Evolutionary conservation across 1,140 invertebrate genomes (phyloP).

Genomic region (Arctopsyche grandis): DNA sequence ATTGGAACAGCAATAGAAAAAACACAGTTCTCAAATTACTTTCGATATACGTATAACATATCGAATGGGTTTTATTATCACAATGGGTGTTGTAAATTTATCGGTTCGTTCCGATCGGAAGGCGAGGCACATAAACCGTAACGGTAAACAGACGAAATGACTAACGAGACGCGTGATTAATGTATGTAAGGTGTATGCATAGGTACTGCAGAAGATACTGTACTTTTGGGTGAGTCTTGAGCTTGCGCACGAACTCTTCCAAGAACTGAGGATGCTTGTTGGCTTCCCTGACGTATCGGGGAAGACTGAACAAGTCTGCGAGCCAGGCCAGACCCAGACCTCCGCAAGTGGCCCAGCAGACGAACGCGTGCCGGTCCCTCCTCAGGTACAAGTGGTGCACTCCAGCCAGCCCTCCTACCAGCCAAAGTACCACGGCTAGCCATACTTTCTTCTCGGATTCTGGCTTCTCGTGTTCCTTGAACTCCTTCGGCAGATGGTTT

Average conservation of each 20-base stretch:
- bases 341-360: constrained; percentile 87
- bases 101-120: too few relatives aligned
- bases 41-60: too few relatives aligned
- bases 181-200: too few relatives aligned
- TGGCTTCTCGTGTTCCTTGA: background rate
- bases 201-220: too few relatives aligned
- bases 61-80: too few relatives aligned
- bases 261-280: constrained; percentile 82
- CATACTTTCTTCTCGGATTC: constrained; percentile 72
- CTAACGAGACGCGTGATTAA: too few relatives aligned
- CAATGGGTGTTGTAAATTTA: too few relatives aligned
- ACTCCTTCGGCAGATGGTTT: background rate
- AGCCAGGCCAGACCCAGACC: constrained; percentile 91
- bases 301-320: constrained; percentile 85
- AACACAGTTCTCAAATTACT: too few relatives aligned
- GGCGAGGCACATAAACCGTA: too few relatives aligned
- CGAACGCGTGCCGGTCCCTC: constrained; percentile 89
- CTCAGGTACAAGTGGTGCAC: constrained; percentile 92
- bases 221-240: constrained; percentile 74
- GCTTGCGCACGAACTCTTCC: constrained; percentile 71
- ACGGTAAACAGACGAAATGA: too few relatives aligned
- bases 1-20: too few relatives aligned
- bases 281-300: constrained; percentile 86
- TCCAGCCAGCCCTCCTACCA: constrained; percentile 87
- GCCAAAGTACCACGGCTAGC: constrained; percentile 84